These are phyloP conservation scores for Agrochola lychnidis DNA, from an alignment of 2,888 invertebrate genomes.

Conservation along the genomic window DNA sequence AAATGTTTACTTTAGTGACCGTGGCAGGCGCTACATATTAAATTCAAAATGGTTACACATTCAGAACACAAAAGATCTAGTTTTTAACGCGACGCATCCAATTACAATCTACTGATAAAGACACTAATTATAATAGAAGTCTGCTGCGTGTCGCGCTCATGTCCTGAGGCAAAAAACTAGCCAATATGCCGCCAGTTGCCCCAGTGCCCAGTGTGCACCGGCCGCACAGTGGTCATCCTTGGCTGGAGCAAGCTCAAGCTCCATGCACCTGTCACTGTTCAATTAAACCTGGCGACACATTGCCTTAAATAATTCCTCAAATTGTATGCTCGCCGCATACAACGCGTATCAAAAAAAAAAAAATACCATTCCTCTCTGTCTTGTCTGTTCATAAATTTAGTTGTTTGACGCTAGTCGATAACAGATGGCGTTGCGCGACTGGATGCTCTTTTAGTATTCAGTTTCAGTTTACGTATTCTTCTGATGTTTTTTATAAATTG, in stretches of 20 bases:
- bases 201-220: slow-evolving; percentile 78
- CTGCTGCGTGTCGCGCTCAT: slow-evolving; percentile 70
- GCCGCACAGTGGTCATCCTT: slow-evolving; percentile 85
- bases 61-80: slow-evolving; percentile 75
- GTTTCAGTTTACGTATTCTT: slow-evolving; percentile 52
- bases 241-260: slow-evolving; percentile 79
- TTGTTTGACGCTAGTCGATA: slow-evolving; percentile 77
- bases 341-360: slow-evolving; percentile 46
- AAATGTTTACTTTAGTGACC: slow-evolving; percentile 53
- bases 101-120: slow-evolving; percentile 85
- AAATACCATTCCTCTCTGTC: slow-evolving; percentile 29
- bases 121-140: slow-evolving; percentile 85
- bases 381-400: slow-evolving; percentile 54
- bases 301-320: slow-evolving; percentile 85
- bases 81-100: slow-evolving; percentile 76
- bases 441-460: slow-evolving; percentile 45
- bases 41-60: slow-evolving; percentile 60
- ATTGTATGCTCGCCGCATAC: slow-evolving; percentile 70
- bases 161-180: slow-evolving; percentile 79
- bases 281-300: slow-evolving; percentile 87
- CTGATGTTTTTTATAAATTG: slow-evolving; percentile 49
- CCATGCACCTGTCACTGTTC: slow-evolving; percentile 86
- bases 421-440: slow-evolving; percentile 83
- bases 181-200: slow-evolving; percentile 80
- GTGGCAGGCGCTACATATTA: slow-evolving; percentile 46